Conservation (phyloP, 2,113 vertebrate species). For the Muntiacus muntjak region DNA sequence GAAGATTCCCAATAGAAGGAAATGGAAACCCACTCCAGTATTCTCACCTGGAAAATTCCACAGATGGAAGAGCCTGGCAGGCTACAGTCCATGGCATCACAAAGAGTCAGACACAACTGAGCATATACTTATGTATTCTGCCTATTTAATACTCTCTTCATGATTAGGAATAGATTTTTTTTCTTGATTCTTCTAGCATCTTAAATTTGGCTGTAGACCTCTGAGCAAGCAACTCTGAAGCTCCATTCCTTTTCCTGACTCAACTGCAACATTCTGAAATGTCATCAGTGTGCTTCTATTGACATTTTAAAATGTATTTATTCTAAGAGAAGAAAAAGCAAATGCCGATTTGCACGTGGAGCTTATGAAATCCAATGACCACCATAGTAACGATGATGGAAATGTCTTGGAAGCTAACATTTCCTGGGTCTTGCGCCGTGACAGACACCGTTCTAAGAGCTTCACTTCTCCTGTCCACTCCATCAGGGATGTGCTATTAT, state of each 20-base stretch:
- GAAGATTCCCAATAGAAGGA: neutral
- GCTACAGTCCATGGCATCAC: neutral
- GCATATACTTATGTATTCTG: neutral
- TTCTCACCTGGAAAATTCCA: neutral
- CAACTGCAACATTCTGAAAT: neutral
- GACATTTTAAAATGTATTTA: neutral
- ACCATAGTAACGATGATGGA: fast-evolving
- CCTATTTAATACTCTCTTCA: neutral
- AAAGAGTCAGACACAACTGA: neutral
- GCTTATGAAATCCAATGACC: neutral
- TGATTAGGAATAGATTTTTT: neutral
- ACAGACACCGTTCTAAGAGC: neutral
- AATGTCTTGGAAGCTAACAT: too few species aligned
- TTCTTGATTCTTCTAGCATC: neutral
- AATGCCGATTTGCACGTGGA: neutral
- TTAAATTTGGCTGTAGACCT: neutral
- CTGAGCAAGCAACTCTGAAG: neutral
- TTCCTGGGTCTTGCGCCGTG: neutral
- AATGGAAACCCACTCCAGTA: neutral
- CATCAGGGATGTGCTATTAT: neutral
- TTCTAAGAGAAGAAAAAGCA: neutral
- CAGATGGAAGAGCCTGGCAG: neutral
- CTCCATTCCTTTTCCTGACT: neutral
- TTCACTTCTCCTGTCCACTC: neutral
- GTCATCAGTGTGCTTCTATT: fast-evolving